Evolutionary conservation across 2,797 vertebrate species (phyloP).

Genomic region (Vultur gryphus): DNA sequence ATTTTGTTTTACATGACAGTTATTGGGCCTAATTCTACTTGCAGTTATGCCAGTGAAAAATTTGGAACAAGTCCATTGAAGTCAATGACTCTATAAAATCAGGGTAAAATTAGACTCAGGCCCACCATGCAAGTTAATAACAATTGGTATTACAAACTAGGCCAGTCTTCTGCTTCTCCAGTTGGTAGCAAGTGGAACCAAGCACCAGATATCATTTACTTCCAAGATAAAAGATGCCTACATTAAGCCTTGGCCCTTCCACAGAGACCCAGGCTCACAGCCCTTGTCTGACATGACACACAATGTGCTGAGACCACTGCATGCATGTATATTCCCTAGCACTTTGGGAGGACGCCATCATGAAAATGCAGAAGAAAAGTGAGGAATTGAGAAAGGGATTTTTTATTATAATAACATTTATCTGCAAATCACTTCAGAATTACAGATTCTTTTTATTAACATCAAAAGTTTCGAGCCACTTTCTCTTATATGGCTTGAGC

Average conservation of each 20-base stretch:
- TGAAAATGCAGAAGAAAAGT: neutral
- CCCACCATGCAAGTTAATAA: neutral
- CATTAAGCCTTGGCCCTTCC: neutral
- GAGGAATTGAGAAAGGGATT: neutral
- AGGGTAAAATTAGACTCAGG: neutral
- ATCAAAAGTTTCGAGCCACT: neutral
- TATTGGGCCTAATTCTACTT: conserved; percentile 15
- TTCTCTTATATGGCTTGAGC: neutral
- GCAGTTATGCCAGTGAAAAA: neutral
- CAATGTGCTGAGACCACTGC: neutral
- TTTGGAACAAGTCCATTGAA: conserved; percentile 19
- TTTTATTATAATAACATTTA: neutral
- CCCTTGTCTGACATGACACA: neutral
- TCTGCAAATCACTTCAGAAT: neutral
- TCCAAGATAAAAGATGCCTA: neutral
- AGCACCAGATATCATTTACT: neutral
- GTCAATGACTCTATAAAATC: neutral
- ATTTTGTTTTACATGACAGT: conserved; percentile 42
- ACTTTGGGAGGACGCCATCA: neutral
- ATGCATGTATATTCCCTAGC: neutral
- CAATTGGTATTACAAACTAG: neutral
- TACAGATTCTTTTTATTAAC: neutral
- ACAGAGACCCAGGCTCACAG: neutral
- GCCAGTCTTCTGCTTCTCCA: neutral
- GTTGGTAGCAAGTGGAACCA: neutral